Base-by-base conservation (phyloP, 2,113 vertebrate genomes). In the Pachycephala philippinensis region DNA sequence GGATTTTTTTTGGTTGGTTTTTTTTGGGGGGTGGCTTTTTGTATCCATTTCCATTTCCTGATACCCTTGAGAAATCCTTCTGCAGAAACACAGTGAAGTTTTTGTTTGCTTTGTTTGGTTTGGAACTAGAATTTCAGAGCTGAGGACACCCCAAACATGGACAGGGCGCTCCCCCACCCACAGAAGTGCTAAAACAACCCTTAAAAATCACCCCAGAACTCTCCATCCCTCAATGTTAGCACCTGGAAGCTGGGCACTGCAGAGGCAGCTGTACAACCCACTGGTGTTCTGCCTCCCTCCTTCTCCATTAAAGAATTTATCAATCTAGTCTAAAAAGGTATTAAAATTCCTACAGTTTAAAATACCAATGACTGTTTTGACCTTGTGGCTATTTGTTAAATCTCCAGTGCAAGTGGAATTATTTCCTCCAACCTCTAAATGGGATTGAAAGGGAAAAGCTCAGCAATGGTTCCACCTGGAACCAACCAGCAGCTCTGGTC, bases 71-170 rank as follows among this genome's bases (percentile, higher is more conserved):
- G 87, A 98, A 97, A 98, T 97, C 97, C 96, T 97, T 96, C 93
- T 96, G 97, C 97, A 97, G 96, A 97, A 97, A 97, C 97, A 97
- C 96, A 97, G 96, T 85, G 75, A 91, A 93, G 71, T 91, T 28
- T 66, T 84, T 28, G 33, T 59, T 93, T 54, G 89, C 69, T 95
- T 95, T n/a, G 45, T 56, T 89, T 39, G 71, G 1, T 71, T 91
- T 54, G 4, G 28, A 88, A 96, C 93, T 89, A n/a, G 76, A 95
- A 97, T 96, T 97, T 96, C 94, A 96, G 95, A 96, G 96, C 90
- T 82, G 95, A 95, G 94, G 94, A 95, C 94, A 95, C 87, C 90
- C 95, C 95, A 94, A 90, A 85, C 64, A 49, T 0, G 27, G 88
- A 61, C 60, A 87, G 82, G 97, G 96, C 7, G 27, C 92, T 95